Evolutionary conservation across 2,113 vertebrate species (phyloP).

Genomic region (Colossoma macropomum): DNA sequence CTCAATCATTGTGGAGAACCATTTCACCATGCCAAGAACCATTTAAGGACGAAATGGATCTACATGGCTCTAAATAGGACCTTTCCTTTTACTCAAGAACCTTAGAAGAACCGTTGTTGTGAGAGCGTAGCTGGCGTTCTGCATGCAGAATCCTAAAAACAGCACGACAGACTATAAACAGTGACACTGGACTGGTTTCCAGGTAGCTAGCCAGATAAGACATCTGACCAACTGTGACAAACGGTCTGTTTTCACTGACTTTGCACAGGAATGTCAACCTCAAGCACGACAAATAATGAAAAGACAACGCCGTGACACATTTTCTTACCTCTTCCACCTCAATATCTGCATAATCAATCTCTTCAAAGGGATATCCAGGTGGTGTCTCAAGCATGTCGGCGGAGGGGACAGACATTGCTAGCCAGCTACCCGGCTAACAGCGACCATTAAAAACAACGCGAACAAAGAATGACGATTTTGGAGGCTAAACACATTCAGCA

Average conservation of each 20-base stretch:
- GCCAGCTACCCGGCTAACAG: constrained; percentile 65
- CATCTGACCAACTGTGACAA: background rate
- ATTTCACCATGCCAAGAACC: no score
- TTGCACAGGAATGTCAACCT: background rate
- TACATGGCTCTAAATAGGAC: no score
- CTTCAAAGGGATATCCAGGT: constrained; percentile 94
- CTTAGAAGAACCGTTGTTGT: no score
- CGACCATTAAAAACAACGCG: constrained; percentile 52
- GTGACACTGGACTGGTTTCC: no score
- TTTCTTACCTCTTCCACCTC: constrained; percentile 92
- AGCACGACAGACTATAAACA: no score
- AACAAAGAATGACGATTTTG: constrained; percentile 12
- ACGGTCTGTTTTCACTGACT: background rate
- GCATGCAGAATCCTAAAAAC: no score
- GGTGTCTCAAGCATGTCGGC: constrained; percentile 93
- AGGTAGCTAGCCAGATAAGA: background rate
- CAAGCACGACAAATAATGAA: background rate
- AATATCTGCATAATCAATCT: constrained; percentile 95
- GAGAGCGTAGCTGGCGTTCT: no score
- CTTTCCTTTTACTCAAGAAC: no score
- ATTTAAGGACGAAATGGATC: no score
- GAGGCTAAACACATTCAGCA: constrained; percentile 10
- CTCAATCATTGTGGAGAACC: no score
- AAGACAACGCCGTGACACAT: background rate
- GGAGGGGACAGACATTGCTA: constrained; percentile 84